phyloP scores from a whole-genome alignment of 2,797 vertebrate genomes.

The Columba guinea region DNA sequence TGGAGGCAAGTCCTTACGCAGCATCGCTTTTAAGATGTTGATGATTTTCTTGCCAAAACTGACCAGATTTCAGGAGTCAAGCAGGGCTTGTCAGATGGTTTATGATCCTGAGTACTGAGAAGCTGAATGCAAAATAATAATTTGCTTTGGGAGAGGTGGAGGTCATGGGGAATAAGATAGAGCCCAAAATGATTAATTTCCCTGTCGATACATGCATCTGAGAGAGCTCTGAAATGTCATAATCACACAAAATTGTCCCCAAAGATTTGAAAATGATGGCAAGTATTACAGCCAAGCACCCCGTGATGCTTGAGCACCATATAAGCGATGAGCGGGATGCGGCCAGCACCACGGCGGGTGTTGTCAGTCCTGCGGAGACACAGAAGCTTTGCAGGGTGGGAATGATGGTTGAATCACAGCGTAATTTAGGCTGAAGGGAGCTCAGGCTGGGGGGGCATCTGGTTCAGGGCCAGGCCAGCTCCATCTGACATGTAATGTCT shows the following conservation, averaged over 20 bases:
- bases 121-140: neutral
- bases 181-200: neutral
- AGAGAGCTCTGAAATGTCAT: neutral
- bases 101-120: neutral
- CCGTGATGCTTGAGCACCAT: neutral
- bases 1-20: neutral
- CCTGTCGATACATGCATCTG: neutral
- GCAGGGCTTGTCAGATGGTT: neutral
- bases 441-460: neutral
- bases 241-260: neutral
- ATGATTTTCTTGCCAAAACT: neutral
- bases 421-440: neutral
- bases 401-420: neutral
- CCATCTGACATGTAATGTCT: neutral
- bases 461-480: neutral
- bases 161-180: neutral
- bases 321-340: too few relatives aligned
- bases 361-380: neutral
- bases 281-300: neutral
- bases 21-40: neutral
- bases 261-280: neutral
- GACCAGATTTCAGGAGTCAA: neutral
- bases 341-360: neutral
- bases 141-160: neutral
- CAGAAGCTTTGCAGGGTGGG: neutral